These are phyloP conservation scores for Microctenopoma steveboyesi DNA, from an alignment of 2,797 vertebrate species.

Conservation along the genomic window DNA sequence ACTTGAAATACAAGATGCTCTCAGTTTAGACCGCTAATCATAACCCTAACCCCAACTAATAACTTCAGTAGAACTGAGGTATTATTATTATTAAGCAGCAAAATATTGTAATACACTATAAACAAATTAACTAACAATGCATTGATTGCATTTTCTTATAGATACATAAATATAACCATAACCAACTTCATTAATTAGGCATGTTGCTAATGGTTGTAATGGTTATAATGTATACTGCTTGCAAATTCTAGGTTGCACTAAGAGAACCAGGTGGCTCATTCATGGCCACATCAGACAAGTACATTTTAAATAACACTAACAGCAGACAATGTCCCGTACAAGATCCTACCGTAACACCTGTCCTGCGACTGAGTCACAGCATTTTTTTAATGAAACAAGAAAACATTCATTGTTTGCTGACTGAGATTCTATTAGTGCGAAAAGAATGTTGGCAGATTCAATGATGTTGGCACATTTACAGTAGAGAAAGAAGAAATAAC, in stretches of 20 bases:
- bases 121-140: constrained; percentile 23
- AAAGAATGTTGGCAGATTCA: constrained; percentile 58
- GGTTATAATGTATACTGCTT: neutral
- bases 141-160: constrained; percentile 5
- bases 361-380: constrained; percentile 49
- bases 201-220: too few species aligned
- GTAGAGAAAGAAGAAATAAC: constrained; percentile 27
- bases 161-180: neutral
- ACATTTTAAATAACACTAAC: constrained; percentile 26
- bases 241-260: constrained; percentile 36
- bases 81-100: constrained; percentile 34
- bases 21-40: constrained; percentile 4
- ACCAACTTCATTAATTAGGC: neutral
- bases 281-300: constrained; percentile 25
- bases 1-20: constrained; percentile 23
- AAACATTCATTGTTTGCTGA: constrained; percentile 47
- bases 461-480: constrained; percentile 48
- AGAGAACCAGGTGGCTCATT: constrained; percentile 49
- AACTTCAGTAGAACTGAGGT: constrained; percentile 33
- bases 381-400: constrained; percentile 47
- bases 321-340: constrained; percentile 29
- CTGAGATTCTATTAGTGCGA: constrained; percentile 54
- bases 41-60: neutral
- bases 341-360: constrained; percentile 43
- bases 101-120: constrained; percentile 18